Conservation (phyloP, 2,113 vertebrate species). For the Misgurnus anguillicaudatus region DNA sequence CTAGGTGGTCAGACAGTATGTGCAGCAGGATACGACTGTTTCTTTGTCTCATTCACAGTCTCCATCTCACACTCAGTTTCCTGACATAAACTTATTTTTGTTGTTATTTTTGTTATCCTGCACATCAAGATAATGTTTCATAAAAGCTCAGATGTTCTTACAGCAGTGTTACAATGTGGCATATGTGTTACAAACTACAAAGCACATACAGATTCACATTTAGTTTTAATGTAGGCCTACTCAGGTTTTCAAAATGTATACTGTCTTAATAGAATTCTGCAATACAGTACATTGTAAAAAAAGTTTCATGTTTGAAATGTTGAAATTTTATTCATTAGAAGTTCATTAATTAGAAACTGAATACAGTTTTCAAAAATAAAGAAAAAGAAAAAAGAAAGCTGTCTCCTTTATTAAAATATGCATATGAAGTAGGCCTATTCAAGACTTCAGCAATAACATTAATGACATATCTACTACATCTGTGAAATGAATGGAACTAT, state of each 20-base stretch:
- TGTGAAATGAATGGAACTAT: too few species aligned
- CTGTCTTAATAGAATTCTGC: too few species aligned
- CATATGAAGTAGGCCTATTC: too few species aligned
- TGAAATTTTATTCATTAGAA: neutral
- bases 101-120: too few species aligned
- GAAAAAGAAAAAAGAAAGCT: neutral
- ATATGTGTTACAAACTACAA: too few species aligned
- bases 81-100: neutral
- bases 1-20: neutral
- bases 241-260: too few species aligned
- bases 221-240: too few species aligned
- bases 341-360: neutral
- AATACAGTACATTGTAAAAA: too few species aligned
- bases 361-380: neutral
- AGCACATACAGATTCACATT: too few species aligned
- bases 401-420: neutral
- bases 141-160: neutral
- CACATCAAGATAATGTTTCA: too few species aligned
- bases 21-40: neutral
- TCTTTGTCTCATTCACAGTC: too few species aligned
- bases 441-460: neutral
- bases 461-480: neutral
- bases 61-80: neutral
- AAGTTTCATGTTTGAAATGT: too few species aligned
- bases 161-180: neutral